Conservation (phyloP, 2,888 invertebrate species). For the Agrilus biguttatus region DNA sequence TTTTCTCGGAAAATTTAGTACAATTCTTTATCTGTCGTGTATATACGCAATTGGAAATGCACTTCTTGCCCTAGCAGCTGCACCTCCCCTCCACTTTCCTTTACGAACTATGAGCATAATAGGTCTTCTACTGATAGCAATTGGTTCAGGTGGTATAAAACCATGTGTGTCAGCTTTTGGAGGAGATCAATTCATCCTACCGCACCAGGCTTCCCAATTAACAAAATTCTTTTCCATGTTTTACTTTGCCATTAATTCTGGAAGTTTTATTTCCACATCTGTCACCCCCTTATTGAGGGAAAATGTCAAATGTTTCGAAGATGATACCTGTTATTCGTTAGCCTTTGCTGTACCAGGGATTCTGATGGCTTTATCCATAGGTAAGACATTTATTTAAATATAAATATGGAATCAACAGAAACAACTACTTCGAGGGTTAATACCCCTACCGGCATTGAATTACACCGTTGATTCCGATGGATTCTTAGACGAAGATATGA, state of each 20-base stretch:
- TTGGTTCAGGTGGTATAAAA: conserved; percentile 92
- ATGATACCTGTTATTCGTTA: conserved; percentile 63
- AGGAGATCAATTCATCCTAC: conserved; percentile 80
- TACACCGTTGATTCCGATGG: too few relatives aligned
- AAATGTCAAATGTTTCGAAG: conserved; percentile 62
- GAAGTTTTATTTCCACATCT: conserved; percentile 76
- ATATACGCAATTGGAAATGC: conserved; percentile 77
- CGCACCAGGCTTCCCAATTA: conserved; percentile 64
- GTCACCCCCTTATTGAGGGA: conserved; percentile 77
- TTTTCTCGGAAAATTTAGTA: conserved; percentile 77
- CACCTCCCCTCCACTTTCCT: conserved; percentile 47
- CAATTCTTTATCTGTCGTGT: conserved; percentile 78
- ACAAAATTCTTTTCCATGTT: conserved; percentile 85
- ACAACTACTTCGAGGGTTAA: too few relatives aligned
- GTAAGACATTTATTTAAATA: conserved; percentile 36
- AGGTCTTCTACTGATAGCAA: conserved; percentile 60
- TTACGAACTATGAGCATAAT: conserved; percentile 33
- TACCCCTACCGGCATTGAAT: too few relatives aligned
- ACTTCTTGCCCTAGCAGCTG: conserved; percentile 55
- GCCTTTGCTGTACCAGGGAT: conserved; percentile 84
- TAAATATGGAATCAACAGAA: too few relatives aligned
- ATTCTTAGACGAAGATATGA: too few relatives aligned
- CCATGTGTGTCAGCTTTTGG: conserved; percentile 93
- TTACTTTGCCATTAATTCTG: conserved; percentile 87
- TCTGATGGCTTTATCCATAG: conserved; percentile 68